Conservation (phyloP, 2,888 invertebrate genomes). For the Rhingia campestris region DNA sequence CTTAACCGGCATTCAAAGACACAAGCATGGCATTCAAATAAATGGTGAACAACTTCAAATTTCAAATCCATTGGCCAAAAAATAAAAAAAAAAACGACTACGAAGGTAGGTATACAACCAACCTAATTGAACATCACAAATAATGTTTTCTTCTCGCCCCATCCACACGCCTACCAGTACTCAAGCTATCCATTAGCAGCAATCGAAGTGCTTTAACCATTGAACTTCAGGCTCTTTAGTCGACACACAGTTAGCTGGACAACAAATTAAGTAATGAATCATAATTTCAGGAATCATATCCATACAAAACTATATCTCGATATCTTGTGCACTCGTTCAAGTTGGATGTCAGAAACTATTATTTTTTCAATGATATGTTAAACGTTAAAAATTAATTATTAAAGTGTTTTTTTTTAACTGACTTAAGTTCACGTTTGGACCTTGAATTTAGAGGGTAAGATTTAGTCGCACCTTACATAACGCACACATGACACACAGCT, state of each 20-base stretch:
- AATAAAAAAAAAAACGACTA: not conserved
- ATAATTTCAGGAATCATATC: not conserved
- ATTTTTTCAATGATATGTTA: slow-evolving; percentile 12
- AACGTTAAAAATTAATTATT: slow-evolving; percentile 5
- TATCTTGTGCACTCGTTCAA: slow-evolving; percentile 7
- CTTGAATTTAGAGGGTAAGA: slow-evolving; percentile 48
- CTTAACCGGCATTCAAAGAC: slow-evolving; percentile 29
- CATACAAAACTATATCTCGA: too few species aligned
- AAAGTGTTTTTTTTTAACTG: slow-evolving; percentile 12
- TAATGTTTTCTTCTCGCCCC: slow-evolving; percentile 27
- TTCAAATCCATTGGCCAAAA: slow-evolving; percentile 2
- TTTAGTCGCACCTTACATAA: slow-evolving; percentile 29
- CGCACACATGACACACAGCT: slow-evolving; percentile 49
- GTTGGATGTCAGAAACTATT: not conserved
- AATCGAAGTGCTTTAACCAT: slow-evolving; percentile 6
- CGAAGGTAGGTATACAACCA: not conserved
- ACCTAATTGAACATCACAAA: slow-evolving; percentile 31
- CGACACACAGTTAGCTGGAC: slow-evolving; percentile 1
- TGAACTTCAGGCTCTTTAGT: slow-evolving; percentile 18
- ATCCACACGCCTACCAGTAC: slow-evolving; percentile 6
- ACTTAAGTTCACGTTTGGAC: slow-evolving; percentile 51
- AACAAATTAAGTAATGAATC: slow-evolving; percentile 37
- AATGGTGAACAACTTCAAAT: slow-evolving; percentile 41
- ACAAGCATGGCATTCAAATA: slow-evolving; percentile 8
- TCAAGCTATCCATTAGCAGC: slow-evolving; percentile 4